phyloP scores from a whole-genome alignment of 2,888 invertebrate genomes.

The Ischnus inquisitorius region DNA sequence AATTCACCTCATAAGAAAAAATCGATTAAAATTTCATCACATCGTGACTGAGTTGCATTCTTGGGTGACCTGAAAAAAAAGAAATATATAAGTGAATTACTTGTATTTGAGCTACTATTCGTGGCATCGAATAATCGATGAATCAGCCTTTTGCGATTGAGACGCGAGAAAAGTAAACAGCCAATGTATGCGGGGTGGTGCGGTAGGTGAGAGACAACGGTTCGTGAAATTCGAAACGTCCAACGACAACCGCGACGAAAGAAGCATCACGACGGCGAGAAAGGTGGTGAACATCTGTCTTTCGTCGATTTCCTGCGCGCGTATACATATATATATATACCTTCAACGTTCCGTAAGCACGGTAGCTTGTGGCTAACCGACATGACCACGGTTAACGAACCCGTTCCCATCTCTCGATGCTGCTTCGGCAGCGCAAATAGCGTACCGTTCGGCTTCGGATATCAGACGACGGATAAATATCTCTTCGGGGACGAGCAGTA shows the following conservation, averaged over 20 bases:
- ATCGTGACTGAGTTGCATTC: not conserved
- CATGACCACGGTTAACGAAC: slow-evolving; percentile 79
- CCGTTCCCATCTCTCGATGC: slow-evolving; percentile 69
- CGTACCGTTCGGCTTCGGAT: slow-evolving; percentile 57
- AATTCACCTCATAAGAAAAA: no score
- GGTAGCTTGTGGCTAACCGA: slow-evolving; percentile 78
- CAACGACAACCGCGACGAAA: slow-evolving; percentile 32
- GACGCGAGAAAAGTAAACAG: slow-evolving; percentile 6
- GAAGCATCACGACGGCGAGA: slow-evolving; percentile 52
- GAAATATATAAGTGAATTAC: not conserved
- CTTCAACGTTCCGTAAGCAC: slow-evolving; percentile 66
- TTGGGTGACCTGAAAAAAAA: not conserved
- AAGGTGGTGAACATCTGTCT: slow-evolving; percentile 67
- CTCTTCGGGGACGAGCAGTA: slow-evolving; percentile 18
- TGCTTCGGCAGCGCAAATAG: slow-evolving; percentile 48
- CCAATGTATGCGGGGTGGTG: not conserved
- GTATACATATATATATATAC: slow-evolving; percentile 16
- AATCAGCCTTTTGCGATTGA: slow-evolving; percentile 19
- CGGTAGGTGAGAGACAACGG: slow-evolving; percentile 15
- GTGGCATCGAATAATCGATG: slow-evolving; percentile 27
- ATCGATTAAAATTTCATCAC: no score
- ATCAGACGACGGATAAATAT: slow-evolving; percentile 56
- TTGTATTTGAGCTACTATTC: slow-evolving; percentile 1
- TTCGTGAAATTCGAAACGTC: slow-evolving; percentile 59
- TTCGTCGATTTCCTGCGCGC: slow-evolving; percentile 62